Evolutionary conservation across 92 coral and sea anemone species (phyloP).

Genomic region (Desmophyllum pertusum): DNA sequence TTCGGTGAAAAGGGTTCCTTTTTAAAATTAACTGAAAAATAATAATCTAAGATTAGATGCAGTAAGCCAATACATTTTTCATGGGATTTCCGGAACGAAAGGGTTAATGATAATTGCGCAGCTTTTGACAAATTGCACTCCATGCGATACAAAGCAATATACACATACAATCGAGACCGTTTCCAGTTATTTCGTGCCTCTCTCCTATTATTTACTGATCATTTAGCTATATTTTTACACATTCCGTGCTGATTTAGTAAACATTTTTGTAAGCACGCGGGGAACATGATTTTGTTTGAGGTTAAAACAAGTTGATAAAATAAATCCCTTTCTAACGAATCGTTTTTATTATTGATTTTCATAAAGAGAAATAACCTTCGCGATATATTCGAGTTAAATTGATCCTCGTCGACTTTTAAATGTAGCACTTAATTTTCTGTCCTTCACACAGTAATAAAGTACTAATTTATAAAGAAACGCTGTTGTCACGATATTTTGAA

Average conservation of each 20-base stretch:
- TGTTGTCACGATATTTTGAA: background rate
- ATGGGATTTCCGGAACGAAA: too few species aligned
- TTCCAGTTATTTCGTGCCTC: background rate
- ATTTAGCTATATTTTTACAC: too few species aligned
- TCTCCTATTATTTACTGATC: too few species aligned
- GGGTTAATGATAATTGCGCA: background rate
- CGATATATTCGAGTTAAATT: background rate
- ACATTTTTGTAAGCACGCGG: background rate
- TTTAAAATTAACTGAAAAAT: background rate
- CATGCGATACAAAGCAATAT: background rate
- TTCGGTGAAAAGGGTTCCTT: background rate
- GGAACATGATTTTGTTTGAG: background rate
- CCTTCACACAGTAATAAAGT: background rate
- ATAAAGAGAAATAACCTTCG: background rate
- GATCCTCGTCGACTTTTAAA: background rate
- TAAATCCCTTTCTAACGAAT: background rate
- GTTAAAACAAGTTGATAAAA: background rate
- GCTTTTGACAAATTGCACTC: slow-evolving; percentile 10
- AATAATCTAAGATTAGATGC: background rate
- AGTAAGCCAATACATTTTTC: background rate
- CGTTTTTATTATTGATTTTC: background rate
- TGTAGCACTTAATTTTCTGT: background rate
- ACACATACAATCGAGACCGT: background rate
- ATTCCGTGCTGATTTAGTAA: too few species aligned
- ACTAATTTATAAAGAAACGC: background rate